Evolutionary conservation across 2,113 vertebrate genomes (phyloP).

Genomic region (Serinus canaria): DNA sequence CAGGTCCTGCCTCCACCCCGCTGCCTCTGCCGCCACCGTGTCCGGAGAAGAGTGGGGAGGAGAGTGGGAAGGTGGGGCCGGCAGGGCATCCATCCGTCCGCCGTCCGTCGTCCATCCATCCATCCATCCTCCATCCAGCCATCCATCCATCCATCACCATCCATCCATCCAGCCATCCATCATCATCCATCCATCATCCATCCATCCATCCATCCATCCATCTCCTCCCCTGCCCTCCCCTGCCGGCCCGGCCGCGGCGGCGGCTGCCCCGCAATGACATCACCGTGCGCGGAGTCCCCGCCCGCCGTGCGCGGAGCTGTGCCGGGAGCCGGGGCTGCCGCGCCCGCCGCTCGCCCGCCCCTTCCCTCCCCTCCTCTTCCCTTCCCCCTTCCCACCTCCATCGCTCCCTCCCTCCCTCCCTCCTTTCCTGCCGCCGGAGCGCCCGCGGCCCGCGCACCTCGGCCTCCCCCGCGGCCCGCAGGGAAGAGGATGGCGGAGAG

Average conservation of each 20-base stretch:
- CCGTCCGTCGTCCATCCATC: too few species aligned
- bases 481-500: conserved; percentile 89
- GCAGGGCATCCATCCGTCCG: too few species aligned
- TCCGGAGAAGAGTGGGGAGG: not conserved
- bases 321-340: not conserved
- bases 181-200: not conserved
- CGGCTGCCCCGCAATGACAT: conserved; percentile 71
- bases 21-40: rapidly evolving
- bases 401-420: not conserved
- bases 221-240: not conserved
- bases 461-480: not conserved
- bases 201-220: not conserved
- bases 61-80: too few species aligned
- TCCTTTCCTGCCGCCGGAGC: not conserved
- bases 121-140: not conserved
- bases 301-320: not conserved
- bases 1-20: not conserved
- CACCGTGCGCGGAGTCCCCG: conserved; percentile 56
- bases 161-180: not conserved
- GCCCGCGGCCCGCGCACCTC: not conserved
- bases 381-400: not conserved
- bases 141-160: rapidly evolving
- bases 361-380: not conserved
- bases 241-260: too few species aligned
- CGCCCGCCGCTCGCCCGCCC: too few species aligned